A percentile compares a stretch with the other conserved stretches of the same genome.
phyloP scores from a whole-genome alignment of 2,888 invertebrate genomes.

The Netelia virgata region DNA sequence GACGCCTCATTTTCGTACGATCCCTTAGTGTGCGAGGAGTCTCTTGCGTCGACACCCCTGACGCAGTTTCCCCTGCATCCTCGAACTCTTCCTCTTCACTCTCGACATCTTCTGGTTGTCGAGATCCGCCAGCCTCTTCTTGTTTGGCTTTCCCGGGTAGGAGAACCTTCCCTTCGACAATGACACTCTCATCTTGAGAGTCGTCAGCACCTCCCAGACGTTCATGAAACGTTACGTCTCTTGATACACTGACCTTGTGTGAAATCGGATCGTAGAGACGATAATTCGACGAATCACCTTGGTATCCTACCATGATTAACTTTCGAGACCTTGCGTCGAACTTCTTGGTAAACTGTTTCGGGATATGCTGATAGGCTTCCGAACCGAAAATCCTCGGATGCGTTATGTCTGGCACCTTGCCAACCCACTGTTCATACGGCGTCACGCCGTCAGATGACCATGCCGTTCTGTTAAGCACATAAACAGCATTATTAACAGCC shows the following conservation, averaged over 20 bases:
- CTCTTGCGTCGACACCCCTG: background rate
- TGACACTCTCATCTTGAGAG: background rate
- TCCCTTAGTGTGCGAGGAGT: slow-evolving; percentile 8
- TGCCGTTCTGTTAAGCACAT: slow-evolving; percentile 40
- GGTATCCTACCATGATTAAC: slow-evolving; percentile 25
- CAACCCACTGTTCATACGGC: slow-evolving; percentile 34
- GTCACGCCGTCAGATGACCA: slow-evolving; percentile 26
- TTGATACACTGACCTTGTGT: background rate
- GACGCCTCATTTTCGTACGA: background rate
- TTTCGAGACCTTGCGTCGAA: background rate
- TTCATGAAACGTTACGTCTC: background rate
- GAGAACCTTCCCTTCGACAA: background rate
- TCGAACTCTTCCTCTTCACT: slow-evolving; percentile 11
- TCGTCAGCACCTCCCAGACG: background rate
- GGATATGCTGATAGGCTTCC: slow-evolving; percentile 10
- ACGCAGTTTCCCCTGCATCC: background rate
- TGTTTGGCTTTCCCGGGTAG: background rate
- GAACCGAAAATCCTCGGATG: slow-evolving; percentile 5
- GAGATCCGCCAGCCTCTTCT: background rate
- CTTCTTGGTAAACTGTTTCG: slow-evolving; percentile 25
- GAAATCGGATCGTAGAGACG: background rate
- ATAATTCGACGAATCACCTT: slow-evolving; percentile 3
- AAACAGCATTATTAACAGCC: slow-evolving; percentile 68
- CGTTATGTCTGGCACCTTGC: background rate
- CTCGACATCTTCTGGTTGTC: slow-evolving; percentile 4